Evolutionary conservation across 2,888 invertebrate species (phyloP).

Genomic region (Villa cingulata): DNA sequence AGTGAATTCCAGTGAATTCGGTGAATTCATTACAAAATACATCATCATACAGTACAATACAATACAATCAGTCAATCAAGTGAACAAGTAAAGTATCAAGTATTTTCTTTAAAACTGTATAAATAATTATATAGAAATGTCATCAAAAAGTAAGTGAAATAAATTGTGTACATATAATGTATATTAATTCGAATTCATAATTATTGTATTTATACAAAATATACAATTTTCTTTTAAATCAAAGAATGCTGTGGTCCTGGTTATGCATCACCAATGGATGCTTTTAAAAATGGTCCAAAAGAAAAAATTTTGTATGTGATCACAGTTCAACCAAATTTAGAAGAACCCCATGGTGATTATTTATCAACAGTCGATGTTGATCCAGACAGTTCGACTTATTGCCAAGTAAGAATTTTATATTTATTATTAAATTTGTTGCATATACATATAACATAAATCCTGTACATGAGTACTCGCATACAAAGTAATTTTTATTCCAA

Average conservation of each 20-base stretch:
- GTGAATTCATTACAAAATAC: no score
- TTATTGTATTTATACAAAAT: background rate
- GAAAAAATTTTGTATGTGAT: slow-evolving; percentile 85
- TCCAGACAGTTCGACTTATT: slow-evolving; percentile 69
- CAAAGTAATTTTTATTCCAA: no score
- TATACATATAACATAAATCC: no score
- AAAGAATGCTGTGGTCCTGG: slow-evolving; percentile 46
- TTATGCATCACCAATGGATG: slow-evolving; percentile 65
- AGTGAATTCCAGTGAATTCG: no score
- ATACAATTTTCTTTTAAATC: background rate
- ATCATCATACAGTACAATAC: no score
- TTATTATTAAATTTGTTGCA: no score
- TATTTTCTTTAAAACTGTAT: no score
- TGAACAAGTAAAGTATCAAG: no score
- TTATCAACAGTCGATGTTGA: slow-evolving; percentile 86
- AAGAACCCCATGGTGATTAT: slow-evolving; percentile 62
- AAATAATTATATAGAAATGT: background rate
- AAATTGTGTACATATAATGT: background rate
- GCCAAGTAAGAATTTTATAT: slow-evolving; percentile 59
- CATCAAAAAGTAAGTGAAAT: background rate
- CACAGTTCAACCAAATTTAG: slow-evolving; percentile 62
- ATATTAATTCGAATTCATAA: background rate
- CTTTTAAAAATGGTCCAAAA: slow-evolving; percentile 65
- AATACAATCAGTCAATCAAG: no score
- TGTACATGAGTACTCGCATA: no score